Evolutionary conservation across 2,797 vertebrate species (phyloP).

Genomic region (Chanos chanos): DNA sequence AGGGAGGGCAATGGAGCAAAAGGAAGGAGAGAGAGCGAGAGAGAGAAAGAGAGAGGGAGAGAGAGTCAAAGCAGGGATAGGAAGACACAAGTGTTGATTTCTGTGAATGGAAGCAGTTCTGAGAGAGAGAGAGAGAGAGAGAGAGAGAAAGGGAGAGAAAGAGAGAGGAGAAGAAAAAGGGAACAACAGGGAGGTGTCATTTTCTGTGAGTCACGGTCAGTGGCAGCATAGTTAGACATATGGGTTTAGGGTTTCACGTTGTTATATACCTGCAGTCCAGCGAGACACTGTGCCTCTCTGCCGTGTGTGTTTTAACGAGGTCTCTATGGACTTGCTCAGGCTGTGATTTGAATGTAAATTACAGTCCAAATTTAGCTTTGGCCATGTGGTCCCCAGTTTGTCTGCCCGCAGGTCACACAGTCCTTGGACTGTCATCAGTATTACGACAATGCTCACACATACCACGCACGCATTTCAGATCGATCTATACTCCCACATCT

Average conservation of each 20-base stretch:
- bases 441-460: too few species aligned
- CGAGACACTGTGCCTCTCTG: background rate
- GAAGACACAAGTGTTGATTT: constrained; percentile 10
- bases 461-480: too few species aligned
- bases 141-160: constrained; percentile 1
- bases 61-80: constrained; percentile 9
- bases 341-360: constrained; percentile 31
- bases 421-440: too few species aligned
- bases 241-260: constrained; percentile 3
- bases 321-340: constrained; percentile 2
- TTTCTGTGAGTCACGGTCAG: background rate
- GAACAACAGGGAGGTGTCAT: constrained; percentile 14
- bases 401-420: background rate
- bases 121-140: constrained; percentile 16
- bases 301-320: constrained; percentile 14
- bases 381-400: background rate
- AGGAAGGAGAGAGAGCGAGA: background rate
- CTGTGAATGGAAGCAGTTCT: background rate
- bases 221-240: background rate
- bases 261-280: background rate
- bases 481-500: too few species aligned
- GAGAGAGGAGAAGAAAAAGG: constrained; percentile 5
- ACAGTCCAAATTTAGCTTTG: constrained; percentile 11
- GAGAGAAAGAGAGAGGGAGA: constrained; percentile 25
- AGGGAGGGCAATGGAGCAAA: constrained; percentile 18